Evolutionary conservation across 2,797 vertebrate species (phyloP), one percentile per base, ranked within the genome.

Genomic region (Chelon auratus): DNA sequence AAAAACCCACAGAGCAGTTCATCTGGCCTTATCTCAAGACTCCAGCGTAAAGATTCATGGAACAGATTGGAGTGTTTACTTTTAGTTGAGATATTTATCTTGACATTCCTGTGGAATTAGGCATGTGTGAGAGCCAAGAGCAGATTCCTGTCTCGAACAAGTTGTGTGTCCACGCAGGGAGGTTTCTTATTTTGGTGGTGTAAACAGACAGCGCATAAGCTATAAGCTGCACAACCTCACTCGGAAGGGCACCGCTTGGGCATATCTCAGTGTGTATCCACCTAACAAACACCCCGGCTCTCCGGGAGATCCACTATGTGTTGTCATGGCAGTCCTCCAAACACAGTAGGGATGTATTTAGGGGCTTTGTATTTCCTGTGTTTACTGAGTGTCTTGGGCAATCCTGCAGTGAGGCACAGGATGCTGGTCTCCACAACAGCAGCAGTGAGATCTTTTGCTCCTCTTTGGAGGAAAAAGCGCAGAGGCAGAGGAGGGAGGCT

Each of bases 211-310:
- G 80, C 40, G 24, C 60, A 80, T 77, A 67, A 82, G 81, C 70
- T 78, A 80, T 26, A 75, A 79, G 78, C 80, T 77, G 58, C 74
- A 62, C 24, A n/a, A 26, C 63, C 72, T 66, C 1, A 11, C 62
- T 62, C 52, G 87, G 67, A 77, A 76, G 91, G 91, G 66, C 88
- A 90, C n/a, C 15, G 65, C 83, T 78, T 87, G 90, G 90, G 81
- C 89, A 93, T 84, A 88, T 91, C 90, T 85, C 91, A 87, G 90
- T 84, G 85, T 91, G 91, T 78, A 85, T 84, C 89, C 89, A 81
- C 75, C 86, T 77, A 78, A 77, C 59, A 18, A 72, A 79, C 82
- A 75, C 51, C 30, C 75, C 18, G 0, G 15, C 88, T 72, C 78
- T 82, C 90, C 74, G 69, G 86, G 86, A 61, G 53, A 73, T 71